These are phyloP conservation scores for Melanogrammus aeglefinus DNA, from an alignment of 2,797 vertebrate genomes.

Conservation along the genomic window DNA sequence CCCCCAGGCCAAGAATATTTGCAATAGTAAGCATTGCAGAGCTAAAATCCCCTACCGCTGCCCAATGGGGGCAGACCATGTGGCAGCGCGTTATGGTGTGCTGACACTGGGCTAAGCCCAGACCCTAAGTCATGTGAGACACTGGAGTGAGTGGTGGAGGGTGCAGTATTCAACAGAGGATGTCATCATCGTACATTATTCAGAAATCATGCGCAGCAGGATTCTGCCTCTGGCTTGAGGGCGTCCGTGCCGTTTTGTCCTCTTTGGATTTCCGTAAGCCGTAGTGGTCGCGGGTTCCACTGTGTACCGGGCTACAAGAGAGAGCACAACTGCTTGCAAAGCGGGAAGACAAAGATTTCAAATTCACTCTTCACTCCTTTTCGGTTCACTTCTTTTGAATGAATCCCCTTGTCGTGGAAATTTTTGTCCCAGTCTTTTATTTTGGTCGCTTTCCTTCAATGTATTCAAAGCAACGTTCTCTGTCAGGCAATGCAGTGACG, in stretches of 20 bases:
- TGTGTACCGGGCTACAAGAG: neutral
- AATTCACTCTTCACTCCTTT: neutral
- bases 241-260: slow-evolving; percentile 2
- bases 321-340: neutral
- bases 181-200: slow-evolving; percentile 44
- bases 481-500: neutral
- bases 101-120: neutral
- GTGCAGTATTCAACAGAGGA: slow-evolving; percentile 40
- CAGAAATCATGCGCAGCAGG: slow-evolving; percentile 15
- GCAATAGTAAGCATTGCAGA: neutral
- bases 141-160: slow-evolving; percentile 45
- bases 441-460: neutral
- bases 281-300: neutral
- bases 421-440: neutral
- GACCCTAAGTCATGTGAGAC: neutral
- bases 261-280: neutral
- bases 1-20: neutral
- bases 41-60: neutral
- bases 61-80: neutral
- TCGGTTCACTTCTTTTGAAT: neutral
- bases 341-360: neutral
- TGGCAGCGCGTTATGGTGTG: neutral
- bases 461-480: neutral
- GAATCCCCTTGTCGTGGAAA: neutral
- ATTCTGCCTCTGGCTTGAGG: slow-evolving; percentile 15